Conservation (phyloP, 1,140 invertebrate species). For the Cephus cinctus region DNA sequence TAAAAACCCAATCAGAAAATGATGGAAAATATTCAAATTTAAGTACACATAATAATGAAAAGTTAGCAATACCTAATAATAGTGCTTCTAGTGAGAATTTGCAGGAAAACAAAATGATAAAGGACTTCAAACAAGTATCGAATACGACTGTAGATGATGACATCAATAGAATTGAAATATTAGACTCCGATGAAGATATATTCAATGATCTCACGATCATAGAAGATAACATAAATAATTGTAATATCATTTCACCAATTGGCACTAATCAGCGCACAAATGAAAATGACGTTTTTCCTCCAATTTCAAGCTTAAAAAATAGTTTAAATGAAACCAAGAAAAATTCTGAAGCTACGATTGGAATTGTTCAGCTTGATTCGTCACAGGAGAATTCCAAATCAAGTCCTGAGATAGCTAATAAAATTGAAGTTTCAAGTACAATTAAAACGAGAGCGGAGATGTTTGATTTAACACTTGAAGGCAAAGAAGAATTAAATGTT, state of each 20-base stretch:
- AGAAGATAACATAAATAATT: constrained; percentile 13
- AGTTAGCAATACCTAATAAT: too few species aligned
- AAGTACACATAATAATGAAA: too few species aligned
- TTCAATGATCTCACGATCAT: constrained; percentile 23
- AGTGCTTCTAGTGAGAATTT: too few species aligned
- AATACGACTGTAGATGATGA: too few species aligned
- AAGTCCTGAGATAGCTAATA: too few species aligned
- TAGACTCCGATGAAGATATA: background rate
- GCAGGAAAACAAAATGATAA: too few species aligned
- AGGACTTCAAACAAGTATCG: too few species aligned
- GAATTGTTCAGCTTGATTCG: background rate
- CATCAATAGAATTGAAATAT: too few species aligned
- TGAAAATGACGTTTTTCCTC: constrained; percentile 13
- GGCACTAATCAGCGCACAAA: constrained; percentile 1
- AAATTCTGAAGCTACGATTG: background rate
- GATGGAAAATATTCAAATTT: too few species aligned
- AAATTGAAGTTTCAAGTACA: constrained; percentile 3
- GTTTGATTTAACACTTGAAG: background rate
- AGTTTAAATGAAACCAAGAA: background rate
- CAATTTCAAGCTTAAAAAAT: background rate
- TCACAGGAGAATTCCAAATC: too few species aligned
- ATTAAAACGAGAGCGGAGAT: background rate
- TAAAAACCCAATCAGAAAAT: too few species aligned
- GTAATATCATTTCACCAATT: background rate
- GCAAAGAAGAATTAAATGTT: background rate